Evolutionary conservation across 1,140 invertebrate species (phyloP).

Genomic region (Drosophila ficusphila): DNA sequence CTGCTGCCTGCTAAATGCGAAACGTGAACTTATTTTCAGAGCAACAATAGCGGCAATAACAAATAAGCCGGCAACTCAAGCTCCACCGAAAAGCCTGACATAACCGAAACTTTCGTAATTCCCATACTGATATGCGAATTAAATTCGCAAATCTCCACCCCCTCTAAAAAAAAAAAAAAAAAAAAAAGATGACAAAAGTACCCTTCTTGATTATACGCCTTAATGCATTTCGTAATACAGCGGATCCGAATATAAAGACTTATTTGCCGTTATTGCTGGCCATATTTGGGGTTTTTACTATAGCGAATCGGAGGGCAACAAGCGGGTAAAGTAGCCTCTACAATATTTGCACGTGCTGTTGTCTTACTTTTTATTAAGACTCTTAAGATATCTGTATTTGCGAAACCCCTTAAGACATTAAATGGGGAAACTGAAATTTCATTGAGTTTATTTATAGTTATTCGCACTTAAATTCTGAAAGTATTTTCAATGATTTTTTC

Average conservation of each 20-base stretch:
- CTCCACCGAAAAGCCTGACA: constrained; percentile 5
- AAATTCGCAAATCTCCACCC: neutral
- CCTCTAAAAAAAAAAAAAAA: no score
- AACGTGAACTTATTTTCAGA: constrained; percentile 62
- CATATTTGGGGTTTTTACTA: constrained; percentile 23
- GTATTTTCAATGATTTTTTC: neutral
- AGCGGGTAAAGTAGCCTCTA: neutral
- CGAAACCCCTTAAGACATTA: neutral
- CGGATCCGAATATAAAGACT: neutral
- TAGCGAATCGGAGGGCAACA: constrained; percentile 3
- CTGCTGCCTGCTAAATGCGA: constrained; percentile 47
- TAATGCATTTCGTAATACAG: constrained; percentile 51
- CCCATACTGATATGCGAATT: neutral
- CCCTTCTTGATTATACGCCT: constrained; percentile 8
- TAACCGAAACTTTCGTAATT: constrained; percentile 22
- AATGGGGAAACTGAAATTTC: neutral
- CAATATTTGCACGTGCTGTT: constrained; percentile 20
- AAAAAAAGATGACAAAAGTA: constrained; percentile 33
- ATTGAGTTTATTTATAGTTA: constrained; percentile 22
- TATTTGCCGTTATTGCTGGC: constrained; percentile 28
- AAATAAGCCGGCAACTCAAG: constrained; percentile 17
- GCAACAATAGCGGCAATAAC: constrained; percentile 21
- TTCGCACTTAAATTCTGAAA: constrained; percentile 1
- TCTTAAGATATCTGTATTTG: neutral
- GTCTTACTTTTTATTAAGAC: constrained; percentile 1